Base-by-base conservation (phyloP, 2,113 vertebrate species). In the Odobenus rosmarus region DNA sequence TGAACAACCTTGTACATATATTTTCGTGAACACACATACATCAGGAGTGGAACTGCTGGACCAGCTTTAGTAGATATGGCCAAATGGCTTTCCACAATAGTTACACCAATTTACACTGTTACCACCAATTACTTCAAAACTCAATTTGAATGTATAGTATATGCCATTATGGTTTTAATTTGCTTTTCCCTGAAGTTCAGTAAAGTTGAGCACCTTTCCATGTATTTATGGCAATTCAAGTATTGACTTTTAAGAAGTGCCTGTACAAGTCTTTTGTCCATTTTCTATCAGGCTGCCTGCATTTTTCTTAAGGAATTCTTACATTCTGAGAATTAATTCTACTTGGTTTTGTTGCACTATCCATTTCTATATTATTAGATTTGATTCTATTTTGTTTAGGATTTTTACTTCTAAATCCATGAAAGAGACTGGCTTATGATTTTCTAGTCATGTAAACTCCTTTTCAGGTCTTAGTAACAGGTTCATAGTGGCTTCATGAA, bases 391-490 rank as follows among this genome's bases (percentile, higher is more conserved):
- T 79, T 86, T 64, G 13, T 71, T 92, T 87, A 81, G 71, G 7
- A 77, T 62, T 91, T 74, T 85, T 95, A 5, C 55, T 92, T 82
- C 83, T 74, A 88, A 95, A 85, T 85, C 57, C 36, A 53, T 77
- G n/a, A 88, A 88, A 80, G 28, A 76, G 28, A 84, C 81, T 64
- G n/a, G 36, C 10, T 88, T 93, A 4, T 76, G 67, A 55, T 95
- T 89, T 93, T 93, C 36, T 85, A 31, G 62, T 81, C 46, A 53
- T 72, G 18, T 85, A 76, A 96, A 49, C 24, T 69, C 21, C 18
- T 84, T 92, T 90, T 76, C n/a, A 92, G 64, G 57, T 18, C 61
- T 84, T 79, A 92, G 16, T 71, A 51, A 39, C 16, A 72, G 3
- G 18, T 74, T 88, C 83, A 72, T 67, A 87, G 7, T 80, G 39